Evolutionary conservation across 1,140 invertebrate genomes (phyloP), one percentile per base, ranked within the genome.

Genomic region (Acyrthosiphon pisum): DNA sequence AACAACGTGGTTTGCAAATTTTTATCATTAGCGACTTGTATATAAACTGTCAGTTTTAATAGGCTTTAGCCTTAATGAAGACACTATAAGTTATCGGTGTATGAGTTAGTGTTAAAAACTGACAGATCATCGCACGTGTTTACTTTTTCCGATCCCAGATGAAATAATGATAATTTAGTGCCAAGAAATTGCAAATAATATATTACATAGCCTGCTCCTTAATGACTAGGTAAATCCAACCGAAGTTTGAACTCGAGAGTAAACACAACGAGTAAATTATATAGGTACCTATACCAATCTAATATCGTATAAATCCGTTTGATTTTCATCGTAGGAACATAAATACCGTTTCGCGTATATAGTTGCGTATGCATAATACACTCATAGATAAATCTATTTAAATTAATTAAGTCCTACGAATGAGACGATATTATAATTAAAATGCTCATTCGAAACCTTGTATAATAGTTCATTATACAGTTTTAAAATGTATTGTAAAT

Each of bases 81-180:
- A n/a, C 86, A 86, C 41, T 46, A 86, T 86, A 87, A 87, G 30
- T 50, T 48, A 87, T 87, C 44, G 46, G 30, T 87, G 30, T 46
- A 87, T 87, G 86, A 87, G 35, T 87, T 48, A 48, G 44, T 30
- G n/a, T 87, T 87, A 87, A n/a, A 48, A 46, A 48, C 6, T 30
- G 20, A 87, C 46, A 35, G 86, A n/a, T 48, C 84, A 86, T 86
- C 86, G 46, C 86, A 87, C 44, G 18, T n/a, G 46, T 87, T 87
- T 87, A 35, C n/a, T 48, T 35, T 48, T 41, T 87, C 20, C 30
- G 18, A 87, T 20, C 41, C 4, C 8, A 84, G 37, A 84, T 44
- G 35, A 44, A 84, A 84, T 41, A 41, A 84, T 84, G 76, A 83
- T 83, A 83, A 83, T 83, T 83, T 83, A 37, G 76, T 86, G 84